Conservation (phyloP, 35 echinoderm and acorn worm genomes). For the Apostichopus californicus region DNA sequence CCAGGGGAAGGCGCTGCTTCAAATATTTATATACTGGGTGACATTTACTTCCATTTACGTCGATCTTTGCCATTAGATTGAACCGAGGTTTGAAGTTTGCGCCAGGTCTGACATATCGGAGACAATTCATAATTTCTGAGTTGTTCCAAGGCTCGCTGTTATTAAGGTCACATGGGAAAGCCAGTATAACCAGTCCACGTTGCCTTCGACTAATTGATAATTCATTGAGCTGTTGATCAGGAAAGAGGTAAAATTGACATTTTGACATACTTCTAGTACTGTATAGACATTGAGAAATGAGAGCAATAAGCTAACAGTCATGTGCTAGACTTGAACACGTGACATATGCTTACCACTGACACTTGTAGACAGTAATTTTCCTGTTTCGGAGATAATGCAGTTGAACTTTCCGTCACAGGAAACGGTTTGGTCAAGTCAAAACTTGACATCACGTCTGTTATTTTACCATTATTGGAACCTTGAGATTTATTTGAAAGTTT, state of each 20-base stretch:
- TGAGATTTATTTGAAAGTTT: no score
- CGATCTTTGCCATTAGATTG: conserved; percentile 64
- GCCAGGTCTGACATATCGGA: conserved; percentile 65
- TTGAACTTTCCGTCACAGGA: no score
- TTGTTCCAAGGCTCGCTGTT: conserved; percentile 60
- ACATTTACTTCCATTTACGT: conserved; percentile 44
- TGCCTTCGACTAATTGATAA: conserved; percentile 31
- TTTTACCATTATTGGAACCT: no score
- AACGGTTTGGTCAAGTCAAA: neutral
- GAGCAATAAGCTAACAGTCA: no score
- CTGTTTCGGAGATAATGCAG: no score
- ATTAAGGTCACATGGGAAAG: conserved; percentile 71
- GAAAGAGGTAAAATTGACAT: neutral
- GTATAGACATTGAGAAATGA: no score
- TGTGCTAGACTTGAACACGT: no score
- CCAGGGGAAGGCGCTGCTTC: conserved; percentile 60
- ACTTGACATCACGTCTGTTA: neutral
- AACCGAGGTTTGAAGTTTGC: conserved; percentile 68
- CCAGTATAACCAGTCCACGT: conserved; percentile 60
- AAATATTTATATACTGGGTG: conserved; percentile 78
- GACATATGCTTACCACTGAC: no score
- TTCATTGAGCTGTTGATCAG: conserved; percentile 57
- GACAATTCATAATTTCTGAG: conserved; percentile 62
- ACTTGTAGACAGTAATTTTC: no score
- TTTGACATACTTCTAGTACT: no score